Evolutionary conservation across 2,797 vertebrate species (phyloP).

Genomic region (Discoglossus pictus): DNA sequence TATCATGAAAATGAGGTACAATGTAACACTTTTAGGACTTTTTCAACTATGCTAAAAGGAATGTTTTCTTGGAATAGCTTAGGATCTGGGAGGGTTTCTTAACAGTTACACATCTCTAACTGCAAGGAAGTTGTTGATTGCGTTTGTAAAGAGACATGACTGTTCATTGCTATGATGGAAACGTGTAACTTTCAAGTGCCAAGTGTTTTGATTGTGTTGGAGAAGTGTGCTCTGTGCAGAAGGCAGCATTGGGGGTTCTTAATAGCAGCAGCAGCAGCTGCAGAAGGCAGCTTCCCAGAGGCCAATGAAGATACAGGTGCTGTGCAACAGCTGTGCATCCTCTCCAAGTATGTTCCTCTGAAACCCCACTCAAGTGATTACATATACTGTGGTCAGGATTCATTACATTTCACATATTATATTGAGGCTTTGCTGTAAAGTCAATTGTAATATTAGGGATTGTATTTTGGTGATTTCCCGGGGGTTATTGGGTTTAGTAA

Average conservation of each 20-base stretch:
- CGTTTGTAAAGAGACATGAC: not conserved
- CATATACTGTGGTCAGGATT: not conserved
- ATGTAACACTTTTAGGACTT: too few species aligned
- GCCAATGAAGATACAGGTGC: not conserved
- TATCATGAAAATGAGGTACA: too few species aligned
- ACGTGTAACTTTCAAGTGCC: not conserved
- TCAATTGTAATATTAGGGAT: too few species aligned
- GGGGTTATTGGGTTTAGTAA: too few species aligned
- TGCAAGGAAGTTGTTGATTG: too few species aligned
- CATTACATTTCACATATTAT: not conserved
- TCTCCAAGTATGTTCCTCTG: not conserved
- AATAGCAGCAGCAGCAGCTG: slow-evolving; percentile 5
- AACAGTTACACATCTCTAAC: too few species aligned
- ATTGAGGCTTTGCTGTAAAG: too few species aligned
- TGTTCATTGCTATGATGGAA: not conserved
- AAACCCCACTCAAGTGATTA: not conserved
- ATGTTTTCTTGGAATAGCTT: too few species aligned
- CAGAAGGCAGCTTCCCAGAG: not conserved
- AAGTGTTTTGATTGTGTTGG: not conserved
- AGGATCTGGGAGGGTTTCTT: too few species aligned
- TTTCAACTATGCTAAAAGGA: too few species aligned
- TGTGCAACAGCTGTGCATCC: slow-evolving; percentile 3
- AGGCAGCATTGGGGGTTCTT: not conserved
- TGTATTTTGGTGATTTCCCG: too few species aligned
- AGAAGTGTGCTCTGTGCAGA: not conserved